Percentiles rank a stretch among this genome's conserved stretches.
phyloP scores from a whole-genome alignment of 2,797 vertebrate species.

The Aselliscus stoliczkanus region DNA sequence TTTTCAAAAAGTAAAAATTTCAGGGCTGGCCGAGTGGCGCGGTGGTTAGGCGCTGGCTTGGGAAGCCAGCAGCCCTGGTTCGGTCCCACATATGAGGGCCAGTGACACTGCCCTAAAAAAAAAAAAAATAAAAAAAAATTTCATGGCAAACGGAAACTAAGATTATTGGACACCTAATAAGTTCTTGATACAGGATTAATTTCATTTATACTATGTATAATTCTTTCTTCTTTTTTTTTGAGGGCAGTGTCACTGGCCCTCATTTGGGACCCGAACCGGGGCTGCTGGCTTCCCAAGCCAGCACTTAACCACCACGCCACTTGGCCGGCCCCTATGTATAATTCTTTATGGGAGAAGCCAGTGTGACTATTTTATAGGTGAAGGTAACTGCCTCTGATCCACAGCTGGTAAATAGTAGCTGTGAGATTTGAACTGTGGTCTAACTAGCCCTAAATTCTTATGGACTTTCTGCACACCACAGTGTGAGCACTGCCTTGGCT shows the following conservation, averaged over 20 bases:
- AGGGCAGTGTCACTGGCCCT: no score
- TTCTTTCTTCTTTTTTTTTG: no score
- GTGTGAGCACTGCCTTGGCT: not conserved
- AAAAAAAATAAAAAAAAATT: no score
- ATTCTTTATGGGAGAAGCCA: not conserved
- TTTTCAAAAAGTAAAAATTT: not conserved
- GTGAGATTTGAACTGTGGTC: slow-evolving; percentile 11
- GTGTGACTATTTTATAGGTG: not conserved
- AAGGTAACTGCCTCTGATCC: not conserved
- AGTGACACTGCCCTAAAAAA: no score
- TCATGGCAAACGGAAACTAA: not conserved
- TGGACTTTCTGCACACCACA: not conserved
- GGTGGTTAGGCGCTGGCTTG: no score
- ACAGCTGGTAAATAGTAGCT: not conserved
- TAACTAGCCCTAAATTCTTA: not conserved
- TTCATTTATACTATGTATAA: not conserved
- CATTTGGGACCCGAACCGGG: no score
- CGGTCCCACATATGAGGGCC: no score
- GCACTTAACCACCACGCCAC: no score
- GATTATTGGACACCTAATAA: not conserved
- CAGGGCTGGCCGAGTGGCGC: no score
- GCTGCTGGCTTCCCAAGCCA: no score
- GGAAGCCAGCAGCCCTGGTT: no score
- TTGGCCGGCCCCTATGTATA: no score
- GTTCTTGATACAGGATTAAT: not conserved